Evolutionary conservation across 2,113 vertebrate genomes (phyloP).

Genomic region (Calidris pygmaea): DNA sequence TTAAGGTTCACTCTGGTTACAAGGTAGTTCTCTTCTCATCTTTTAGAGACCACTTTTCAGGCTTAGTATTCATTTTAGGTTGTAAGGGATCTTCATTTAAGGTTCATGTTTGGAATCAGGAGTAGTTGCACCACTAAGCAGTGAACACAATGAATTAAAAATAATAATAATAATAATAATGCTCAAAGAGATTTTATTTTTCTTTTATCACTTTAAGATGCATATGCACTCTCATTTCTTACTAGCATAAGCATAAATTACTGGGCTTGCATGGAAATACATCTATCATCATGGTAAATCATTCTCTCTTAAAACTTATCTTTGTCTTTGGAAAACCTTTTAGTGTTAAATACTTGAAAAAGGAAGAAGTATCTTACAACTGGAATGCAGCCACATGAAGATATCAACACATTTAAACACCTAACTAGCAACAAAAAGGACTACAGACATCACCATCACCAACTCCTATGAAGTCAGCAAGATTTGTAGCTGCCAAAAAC

Average conservation of each 20-base stretch:
- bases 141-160: neutral
- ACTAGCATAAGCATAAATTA: neutral
- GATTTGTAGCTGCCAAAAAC: neutral
- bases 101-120: neutral
- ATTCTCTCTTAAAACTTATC: neutral
- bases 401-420: neutral
- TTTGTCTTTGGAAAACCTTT: neutral
- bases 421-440: neutral
- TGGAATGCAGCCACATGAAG: neutral
- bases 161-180: neutral
- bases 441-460: neutral
- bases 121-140: neutral
- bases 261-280: neutral
- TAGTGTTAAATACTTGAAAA: neutral
- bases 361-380: neutral
- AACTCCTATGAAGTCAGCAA: neutral
- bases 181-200: neutral
- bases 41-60: neutral
- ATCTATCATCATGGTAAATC: neutral
- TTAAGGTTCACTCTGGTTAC: slow-evolving; percentile 30
- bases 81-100: neutral
- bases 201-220: neutral
- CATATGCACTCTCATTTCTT: neutral
- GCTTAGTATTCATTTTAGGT: neutral
- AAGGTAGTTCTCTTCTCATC: neutral